A percentile compares a stretch with the other conserved stretches of the same genome.
Conservation (phyloP, 1,140 invertebrate species). For the Stenopsyche tienmushanensis region DNA sequence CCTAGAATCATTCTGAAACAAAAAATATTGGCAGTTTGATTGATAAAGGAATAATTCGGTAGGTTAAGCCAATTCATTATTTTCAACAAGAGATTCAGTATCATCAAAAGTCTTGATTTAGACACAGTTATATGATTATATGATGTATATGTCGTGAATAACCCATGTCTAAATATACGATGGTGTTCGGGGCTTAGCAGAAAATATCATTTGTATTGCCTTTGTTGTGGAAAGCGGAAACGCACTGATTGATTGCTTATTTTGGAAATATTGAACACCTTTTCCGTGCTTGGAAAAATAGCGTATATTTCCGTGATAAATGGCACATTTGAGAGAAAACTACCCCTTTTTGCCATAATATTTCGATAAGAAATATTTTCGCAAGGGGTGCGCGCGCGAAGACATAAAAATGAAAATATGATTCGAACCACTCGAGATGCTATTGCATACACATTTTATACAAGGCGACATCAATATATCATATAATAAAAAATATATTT, state of each 20-base stretch:
- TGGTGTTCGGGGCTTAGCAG: background rate
- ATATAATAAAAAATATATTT: no score
- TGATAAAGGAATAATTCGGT: no score
- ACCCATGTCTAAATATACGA: background rate
- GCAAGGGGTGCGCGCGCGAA: constrained; percentile 3
- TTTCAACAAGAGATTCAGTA: background rate
- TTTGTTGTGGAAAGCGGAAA: constrained; percentile 27
- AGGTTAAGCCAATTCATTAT: background rate
- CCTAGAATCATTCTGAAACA: no score
- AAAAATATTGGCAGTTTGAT: no score
- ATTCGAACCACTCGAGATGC: constrained; percentile 5
- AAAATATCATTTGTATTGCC: constrained; percentile 31
- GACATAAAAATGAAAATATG: constrained; percentile 25
- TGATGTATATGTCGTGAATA: background rate
- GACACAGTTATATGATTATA: background rate
- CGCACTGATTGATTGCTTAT: constrained; percentile 30
- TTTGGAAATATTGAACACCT: constrained; percentile 32
- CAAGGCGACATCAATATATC: no score
- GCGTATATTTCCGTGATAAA: constrained; percentile 30
- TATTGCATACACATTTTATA: constrained; percentile 20
- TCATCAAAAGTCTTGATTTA: background rate
- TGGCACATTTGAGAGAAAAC: constrained; percentile 32
- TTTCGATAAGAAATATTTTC: constrained; percentile 31
- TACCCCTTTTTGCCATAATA: constrained; percentile 29
- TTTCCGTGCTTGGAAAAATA: constrained; percentile 25